These are phyloP conservation scores for Marronus borbonicus DNA, from an alignment of 2,888 invertebrate genomes.

Conservation along the genomic window DNA sequence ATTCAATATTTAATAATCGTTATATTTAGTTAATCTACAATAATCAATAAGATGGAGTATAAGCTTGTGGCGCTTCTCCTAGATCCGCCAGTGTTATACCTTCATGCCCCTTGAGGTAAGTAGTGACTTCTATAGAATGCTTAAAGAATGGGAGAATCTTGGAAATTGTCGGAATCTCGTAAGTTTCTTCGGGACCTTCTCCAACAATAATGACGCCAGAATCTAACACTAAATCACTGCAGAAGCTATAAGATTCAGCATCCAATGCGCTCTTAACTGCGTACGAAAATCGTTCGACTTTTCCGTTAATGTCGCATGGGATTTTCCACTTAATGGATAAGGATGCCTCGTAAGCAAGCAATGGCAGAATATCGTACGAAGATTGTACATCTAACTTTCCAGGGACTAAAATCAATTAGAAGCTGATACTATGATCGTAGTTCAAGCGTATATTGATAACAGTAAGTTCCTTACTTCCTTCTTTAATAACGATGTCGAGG, in stretches of 20 bases:
- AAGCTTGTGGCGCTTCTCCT: constrained; percentile 9
- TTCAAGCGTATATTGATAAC: neutral
- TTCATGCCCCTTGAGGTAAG: neutral
- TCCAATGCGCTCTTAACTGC: neutral
- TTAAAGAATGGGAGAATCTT: constrained; percentile 14
- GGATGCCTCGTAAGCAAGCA: neutral
- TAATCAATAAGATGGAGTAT: neutral
- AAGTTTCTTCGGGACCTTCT: neutral
- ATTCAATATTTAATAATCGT: neutral
- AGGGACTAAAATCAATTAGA: neutral
- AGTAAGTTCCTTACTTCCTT: neutral
- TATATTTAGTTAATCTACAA: neutral
- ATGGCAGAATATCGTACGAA: neutral
- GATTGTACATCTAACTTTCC: neutral
- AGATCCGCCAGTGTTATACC: neutral
- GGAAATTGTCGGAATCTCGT: neutral
- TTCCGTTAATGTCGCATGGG: constrained; percentile 32
- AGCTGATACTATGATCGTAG: neutral
- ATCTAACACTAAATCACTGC: constrained; percentile 2
- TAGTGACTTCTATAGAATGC: neutral
- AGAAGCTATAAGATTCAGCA: neutral
- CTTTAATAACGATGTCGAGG: neutral
- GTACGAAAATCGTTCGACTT: neutral
- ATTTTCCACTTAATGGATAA: neutral
- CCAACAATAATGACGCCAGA: neutral